These are phyloP conservation scores for Scatophagus argus DNA, from an alignment of 2,113 vertebrate genomes.

Conservation along the genomic window DNA sequence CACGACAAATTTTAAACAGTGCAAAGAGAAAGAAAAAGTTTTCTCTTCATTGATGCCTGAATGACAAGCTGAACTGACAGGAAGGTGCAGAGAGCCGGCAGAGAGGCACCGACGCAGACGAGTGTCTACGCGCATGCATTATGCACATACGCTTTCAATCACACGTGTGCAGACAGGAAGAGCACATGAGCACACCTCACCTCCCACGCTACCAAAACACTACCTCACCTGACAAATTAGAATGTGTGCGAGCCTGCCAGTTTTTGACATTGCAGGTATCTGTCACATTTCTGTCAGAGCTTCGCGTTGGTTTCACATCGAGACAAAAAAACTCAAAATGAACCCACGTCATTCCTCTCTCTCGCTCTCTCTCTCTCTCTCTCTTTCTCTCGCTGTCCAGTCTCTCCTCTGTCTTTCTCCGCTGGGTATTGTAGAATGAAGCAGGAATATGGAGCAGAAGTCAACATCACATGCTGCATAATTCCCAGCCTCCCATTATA, in stretches of 20 bases:
- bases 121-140: slow-evolving; percentile 58
- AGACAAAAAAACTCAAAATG: slow-evolving; percentile 71
- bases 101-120: slow-evolving; percentile 26
- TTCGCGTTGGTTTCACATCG: slow-evolving; percentile 69
- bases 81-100: slow-evolving; percentile 44
- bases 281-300: slow-evolving; percentile 79
- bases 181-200: slow-evolving; percentile 57
- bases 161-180: slow-evolving; percentile 54
- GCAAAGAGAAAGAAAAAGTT: slow-evolving; percentile 61
- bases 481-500: slow-evolving; percentile 59
- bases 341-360: slow-evolving; percentile 42
- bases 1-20: slow-evolving; percentile 62
- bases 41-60: slow-evolving; percentile 68
- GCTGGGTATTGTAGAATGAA: slow-evolving; percentile 44
- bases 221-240: slow-evolving; percentile 77
- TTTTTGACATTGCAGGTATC: slow-evolving; percentile 68
- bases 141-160: slow-evolving; percentile 63
- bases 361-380: slow-evolving; percentile 2
- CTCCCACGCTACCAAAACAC: slow-evolving; percentile 75
- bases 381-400: slow-evolving; percentile 26
- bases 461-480: slow-evolving; percentile 69
- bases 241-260: slow-evolving; percentile 55
- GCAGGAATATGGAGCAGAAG: slow-evolving; percentile 64
- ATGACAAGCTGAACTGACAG: slow-evolving; percentile 74
- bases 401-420: slow-evolving; percentile 36